Conservation (phyloP, 1,140 invertebrate genomes). For the Magallana gigas region DNA sequence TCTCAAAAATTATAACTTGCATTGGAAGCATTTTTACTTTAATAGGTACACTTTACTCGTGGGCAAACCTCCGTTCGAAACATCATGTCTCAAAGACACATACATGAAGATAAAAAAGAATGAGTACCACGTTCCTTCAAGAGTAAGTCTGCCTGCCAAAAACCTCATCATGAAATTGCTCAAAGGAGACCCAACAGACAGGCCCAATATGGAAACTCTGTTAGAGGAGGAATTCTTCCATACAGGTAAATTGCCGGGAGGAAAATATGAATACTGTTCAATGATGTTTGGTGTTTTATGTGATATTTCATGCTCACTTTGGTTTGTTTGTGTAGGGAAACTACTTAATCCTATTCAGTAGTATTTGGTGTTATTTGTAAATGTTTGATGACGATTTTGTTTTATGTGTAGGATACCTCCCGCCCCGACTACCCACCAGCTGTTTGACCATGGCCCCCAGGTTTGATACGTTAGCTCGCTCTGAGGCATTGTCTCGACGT, state of each 20-base stretch:
- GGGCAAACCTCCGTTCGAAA: slow-evolving; percentile 98
- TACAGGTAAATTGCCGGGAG: slow-evolving; percentile 72
- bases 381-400: neutral
- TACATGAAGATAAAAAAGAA: slow-evolving; percentile 95
- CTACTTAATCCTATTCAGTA: too few relatives aligned
- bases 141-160: slow-evolving; percentile 85
- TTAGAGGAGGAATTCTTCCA: slow-evolving; percentile 87
- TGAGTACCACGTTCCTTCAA: slow-evolving; percentile 91
- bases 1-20: too few relatives aligned
- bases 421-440: slow-evolving; percentile 89
- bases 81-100: slow-evolving; percentile 90
- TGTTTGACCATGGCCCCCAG: slow-evolving; percentile 95
- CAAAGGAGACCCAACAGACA: slow-evolving; percentile 88
- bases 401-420: slow-evolving; percentile 86
- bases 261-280: too few relatives aligned
- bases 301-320: too few relatives aligned
- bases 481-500: slow-evolving; percentile 65
- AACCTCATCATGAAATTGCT: slow-evolving; percentile 91
- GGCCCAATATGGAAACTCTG: slow-evolving; percentile 89
- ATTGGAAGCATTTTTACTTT: neutral
- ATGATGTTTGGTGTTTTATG: too few relatives aligned
- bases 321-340: too few relatives aligned
- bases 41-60: slow-evolving; percentile 91
- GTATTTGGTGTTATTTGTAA: neutral
- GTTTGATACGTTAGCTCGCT: slow-evolving; percentile 80